These are phyloP conservation scores for Steatocranus sp. DNA, from an alignment of 2,797 vertebrate genomes.

Conservation along the genomic window DNA sequence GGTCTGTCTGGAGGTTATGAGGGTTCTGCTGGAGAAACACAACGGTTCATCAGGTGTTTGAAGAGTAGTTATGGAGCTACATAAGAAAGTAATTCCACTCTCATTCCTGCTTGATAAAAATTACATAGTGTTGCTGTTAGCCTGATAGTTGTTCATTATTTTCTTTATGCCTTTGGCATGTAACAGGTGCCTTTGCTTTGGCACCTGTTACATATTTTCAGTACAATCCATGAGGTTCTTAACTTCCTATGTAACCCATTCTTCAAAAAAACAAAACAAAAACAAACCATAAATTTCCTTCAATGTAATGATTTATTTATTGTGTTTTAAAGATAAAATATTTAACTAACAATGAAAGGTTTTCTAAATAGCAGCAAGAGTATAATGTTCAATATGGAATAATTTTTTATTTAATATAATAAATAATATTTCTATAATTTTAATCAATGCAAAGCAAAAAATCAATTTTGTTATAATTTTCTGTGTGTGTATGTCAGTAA, in stretches of 20 bases:
- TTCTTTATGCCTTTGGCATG: not conserved
- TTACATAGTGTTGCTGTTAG: not conserved
- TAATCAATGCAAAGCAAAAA: not conserved
- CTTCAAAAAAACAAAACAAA: not conserved
- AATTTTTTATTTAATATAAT: not conserved
- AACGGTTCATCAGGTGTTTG: not conserved
- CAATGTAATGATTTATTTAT: not conserved
- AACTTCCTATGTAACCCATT: not conserved
- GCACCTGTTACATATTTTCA: not conserved
- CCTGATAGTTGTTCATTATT: not conserved
- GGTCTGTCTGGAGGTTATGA: conserved; percentile 15
- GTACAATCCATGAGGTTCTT: not conserved
- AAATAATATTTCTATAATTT: not conserved
- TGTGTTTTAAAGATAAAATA: not conserved
- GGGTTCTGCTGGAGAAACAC: conserved; percentile 25
- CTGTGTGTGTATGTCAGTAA: not conserved
- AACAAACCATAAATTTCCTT: not conserved
- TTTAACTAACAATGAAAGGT: not conserved
- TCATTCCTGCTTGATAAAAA: not conserved
- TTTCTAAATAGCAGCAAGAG: not conserved
- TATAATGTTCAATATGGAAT: not conserved
- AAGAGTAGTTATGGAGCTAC: not conserved
- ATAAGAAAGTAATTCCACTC: not conserved
- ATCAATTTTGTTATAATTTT: not conserved
- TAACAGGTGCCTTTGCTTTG: too few species aligned